Evolutionary conservation across 2,888 invertebrate species (phyloP), one percentile per base, ranked within the genome.

Genomic region (Gandaritis pyraliata): DNA sequence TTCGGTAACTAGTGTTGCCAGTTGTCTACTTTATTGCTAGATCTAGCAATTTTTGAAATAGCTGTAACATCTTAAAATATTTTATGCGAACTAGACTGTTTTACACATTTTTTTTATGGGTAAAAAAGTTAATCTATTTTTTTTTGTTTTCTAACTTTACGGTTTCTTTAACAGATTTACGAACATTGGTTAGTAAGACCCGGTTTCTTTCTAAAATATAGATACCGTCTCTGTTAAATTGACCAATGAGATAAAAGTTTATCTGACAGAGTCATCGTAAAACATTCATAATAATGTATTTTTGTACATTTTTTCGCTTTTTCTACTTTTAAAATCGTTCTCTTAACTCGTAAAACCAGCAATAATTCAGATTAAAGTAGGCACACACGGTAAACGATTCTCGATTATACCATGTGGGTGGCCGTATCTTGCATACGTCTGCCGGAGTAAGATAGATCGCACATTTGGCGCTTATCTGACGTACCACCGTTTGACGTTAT

Each of bases 401-500:
- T 80, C 83, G 85, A 85, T 85, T 80, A 84, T 82, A 85, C 81
- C 81, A 80, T 82, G 80, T 76, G 82, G 82, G 83, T 72, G 68
- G 66, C 77, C 77, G 79, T 82, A 83, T 84, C 82, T 75, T 72
- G 75, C 78, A 76, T 75, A 82, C 74, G 85, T 85, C 84, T 80
- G 71, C 59, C 65, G 72, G 81, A 83, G 79, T 80, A 88, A 88
- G 88, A 89, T 85, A 86, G 84, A 88, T 88, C 85, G 83, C 81
- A 75, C 69, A 73, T 72, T 73, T 79, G 71, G 61, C 75, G 80
- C 81, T 85, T 88, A 88, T 87, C 86, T 83, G 75, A 65, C 70
- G 60, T 64, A 60, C 66, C 59, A 71, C 75, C 73, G 77, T 81
- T 81, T 82, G 82, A 82, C 81, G 78, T 73, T 76, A 75, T 77